These are phyloP conservation scores for Falco punctatus DNA, from an alignment of 2,113 vertebrate species.

Conservation along the genomic window DNA sequence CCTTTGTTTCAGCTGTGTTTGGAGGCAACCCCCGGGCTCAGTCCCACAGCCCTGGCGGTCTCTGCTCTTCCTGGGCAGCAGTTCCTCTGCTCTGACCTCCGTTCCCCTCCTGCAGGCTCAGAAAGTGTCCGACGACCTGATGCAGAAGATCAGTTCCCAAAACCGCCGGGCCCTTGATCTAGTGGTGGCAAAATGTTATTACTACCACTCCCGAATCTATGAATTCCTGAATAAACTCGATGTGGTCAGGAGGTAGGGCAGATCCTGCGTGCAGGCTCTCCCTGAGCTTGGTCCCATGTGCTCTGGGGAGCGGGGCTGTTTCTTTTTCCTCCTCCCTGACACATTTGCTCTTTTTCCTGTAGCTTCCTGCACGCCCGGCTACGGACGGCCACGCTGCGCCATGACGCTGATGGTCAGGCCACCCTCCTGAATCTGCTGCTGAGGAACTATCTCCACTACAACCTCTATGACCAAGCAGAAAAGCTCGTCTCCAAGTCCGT, in stretches of 20 bases:
- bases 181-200: conserved; percentile 96
- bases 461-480: conserved; percentile 96
- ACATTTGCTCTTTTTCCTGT: rapidly evolving
- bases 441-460: conserved; percentile 96
- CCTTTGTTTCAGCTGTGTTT: neutral
- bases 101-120: conserved; percentile 81
- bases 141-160: conserved; percentile 95
- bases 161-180: conserved; percentile 95
- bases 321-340: neutral
- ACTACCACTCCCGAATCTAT: conserved; percentile 94
- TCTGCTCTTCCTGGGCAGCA: neutral
- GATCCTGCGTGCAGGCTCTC: rapidly evolving
- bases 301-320: rapidly evolving
- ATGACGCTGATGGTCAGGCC: conserved; percentile 93
- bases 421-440: conserved; percentile 94
- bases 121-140: conserved; percentile 92
- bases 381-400: conserved; percentile 92
- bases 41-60: no score
- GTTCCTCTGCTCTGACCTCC: neutral
- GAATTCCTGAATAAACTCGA: conserved; percentile 94
- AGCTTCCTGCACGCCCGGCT: conserved; percentile 93
- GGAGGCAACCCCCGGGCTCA: neutral
- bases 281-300: rapidly evolving
- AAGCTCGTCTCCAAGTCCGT: conserved; percentile 96
- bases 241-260: conserved; percentile 87